Conservation (phyloP, 1,140 invertebrate genomes). For the Drosophila setifemur region DNA sequence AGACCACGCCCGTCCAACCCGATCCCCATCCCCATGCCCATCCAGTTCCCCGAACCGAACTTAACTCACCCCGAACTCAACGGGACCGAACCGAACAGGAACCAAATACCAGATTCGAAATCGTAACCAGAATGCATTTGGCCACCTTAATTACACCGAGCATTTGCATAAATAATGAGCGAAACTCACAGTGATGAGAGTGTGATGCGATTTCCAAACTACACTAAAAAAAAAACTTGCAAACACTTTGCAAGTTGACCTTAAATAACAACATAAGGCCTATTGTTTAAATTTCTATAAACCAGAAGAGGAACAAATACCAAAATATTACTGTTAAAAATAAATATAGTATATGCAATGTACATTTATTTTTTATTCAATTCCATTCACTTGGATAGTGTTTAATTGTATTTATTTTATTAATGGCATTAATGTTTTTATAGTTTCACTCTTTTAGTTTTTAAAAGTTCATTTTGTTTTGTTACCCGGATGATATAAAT, state of each 20-base stretch:
- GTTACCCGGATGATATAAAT: no score
- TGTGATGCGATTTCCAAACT: not conserved
- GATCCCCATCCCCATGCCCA: not conserved
- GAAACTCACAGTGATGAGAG: slow-evolving; percentile 3
- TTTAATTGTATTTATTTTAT: not conserved
- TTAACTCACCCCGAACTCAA: no score
- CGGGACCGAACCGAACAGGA: not conserved
- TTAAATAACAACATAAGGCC: no score
- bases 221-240: not conserved
- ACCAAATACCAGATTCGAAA: not conserved
- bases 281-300: no score
- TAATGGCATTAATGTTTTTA: no score
- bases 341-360: no score
- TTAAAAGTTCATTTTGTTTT: not conserved
- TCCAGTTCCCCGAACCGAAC: not conserved
- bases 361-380: no score
- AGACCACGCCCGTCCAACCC: not conserved
- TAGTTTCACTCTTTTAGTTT: not conserved
- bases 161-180: slow-evolving; percentile 53
- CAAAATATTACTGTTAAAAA: no score
- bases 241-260: no score
- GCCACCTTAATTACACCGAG: slow-evolving; percentile 42
- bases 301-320: no score
- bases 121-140: slow-evolving; percentile 38
- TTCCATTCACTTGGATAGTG: not conserved